Conservation (phyloP, 2,888 invertebrate genomes). For the Lamproptera curius region DNA sequence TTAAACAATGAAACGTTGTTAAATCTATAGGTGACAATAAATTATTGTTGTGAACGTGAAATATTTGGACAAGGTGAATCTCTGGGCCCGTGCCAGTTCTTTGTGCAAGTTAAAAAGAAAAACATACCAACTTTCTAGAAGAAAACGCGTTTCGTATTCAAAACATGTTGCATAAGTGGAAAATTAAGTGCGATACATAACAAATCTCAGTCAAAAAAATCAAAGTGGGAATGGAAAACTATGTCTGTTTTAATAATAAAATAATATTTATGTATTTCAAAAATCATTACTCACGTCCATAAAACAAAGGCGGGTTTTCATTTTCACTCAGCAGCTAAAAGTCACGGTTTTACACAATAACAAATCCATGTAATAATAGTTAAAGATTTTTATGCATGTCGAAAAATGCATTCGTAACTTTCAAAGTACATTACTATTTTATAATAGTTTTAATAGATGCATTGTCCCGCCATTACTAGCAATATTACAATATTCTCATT, state of each 20-base stretch:
- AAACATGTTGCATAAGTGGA: not conserved
- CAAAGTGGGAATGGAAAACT: not conserved
- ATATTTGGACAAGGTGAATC: constrained; percentile 15
- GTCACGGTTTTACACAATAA: constrained; percentile 30
- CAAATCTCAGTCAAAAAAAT: not conserved
- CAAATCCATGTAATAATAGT: constrained; percentile 28
- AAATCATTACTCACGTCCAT: constrained; percentile 43
- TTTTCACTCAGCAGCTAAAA: constrained; percentile 35
- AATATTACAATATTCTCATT: constrained; percentile 31
- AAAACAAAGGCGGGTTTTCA: constrained; percentile 37
- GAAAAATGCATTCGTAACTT: constrained; percentile 44
- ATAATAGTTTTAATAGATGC: constrained; percentile 50
- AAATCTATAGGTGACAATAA: constrained; percentile 17
- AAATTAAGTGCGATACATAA: constrained; percentile 1
- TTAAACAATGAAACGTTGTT: not conserved
- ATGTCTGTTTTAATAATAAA: not conserved
- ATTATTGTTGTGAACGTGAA: constrained; percentile 10
- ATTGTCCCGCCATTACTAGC: constrained; percentile 48
- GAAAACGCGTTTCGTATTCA: not conserved
- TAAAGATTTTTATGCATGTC: constrained; percentile 39
- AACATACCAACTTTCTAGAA: constrained; percentile 23
- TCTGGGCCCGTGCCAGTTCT: constrained; percentile 36
- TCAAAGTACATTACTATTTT: constrained; percentile 39
- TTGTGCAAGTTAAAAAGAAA: constrained; percentile 28
- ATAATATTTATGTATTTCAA: constrained; percentile 1